Conservation (phyloP, 1,140 invertebrate genomes). For the Polypedilum pembai region DNA sequence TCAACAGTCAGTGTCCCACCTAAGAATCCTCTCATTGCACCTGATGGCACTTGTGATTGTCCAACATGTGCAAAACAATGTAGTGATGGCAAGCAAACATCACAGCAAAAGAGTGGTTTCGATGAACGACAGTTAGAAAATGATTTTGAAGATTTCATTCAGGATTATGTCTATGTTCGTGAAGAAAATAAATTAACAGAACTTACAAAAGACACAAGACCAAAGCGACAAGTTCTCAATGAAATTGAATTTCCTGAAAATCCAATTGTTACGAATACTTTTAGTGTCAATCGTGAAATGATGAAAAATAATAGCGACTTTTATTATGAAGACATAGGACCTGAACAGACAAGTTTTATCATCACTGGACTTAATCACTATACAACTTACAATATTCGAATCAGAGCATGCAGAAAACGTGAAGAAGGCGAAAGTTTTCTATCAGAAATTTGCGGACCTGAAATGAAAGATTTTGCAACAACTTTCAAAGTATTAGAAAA, state of each 20-base stretch:
- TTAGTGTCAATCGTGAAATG: neutral
- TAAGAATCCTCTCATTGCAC: neutral
- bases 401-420: constrained; percentile 58
- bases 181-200: neutral
- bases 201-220: neutral
- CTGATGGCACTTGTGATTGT: neutral
- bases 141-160: constrained; percentile 40
- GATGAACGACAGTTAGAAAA: constrained; percentile 32
- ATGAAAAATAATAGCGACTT: neutral
- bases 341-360: constrained; percentile 45
- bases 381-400: constrained; percentile 59
- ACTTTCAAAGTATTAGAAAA: constrained; percentile 43
- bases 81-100: neutral
- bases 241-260: neutral
- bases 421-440: neutral
- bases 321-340: neutral
- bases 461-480: neutral
- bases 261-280: neutral
- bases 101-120: constrained; percentile 22
- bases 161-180: constrained; percentile 40
- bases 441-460: neutral
- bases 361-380: constrained; percentile 57
- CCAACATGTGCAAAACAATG: neutral
- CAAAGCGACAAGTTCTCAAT: neutral
- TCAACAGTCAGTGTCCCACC: neutral